Conservation (phyloP, 2,797 vertebrate species). For the Acanthiza pusilla region DNA sequence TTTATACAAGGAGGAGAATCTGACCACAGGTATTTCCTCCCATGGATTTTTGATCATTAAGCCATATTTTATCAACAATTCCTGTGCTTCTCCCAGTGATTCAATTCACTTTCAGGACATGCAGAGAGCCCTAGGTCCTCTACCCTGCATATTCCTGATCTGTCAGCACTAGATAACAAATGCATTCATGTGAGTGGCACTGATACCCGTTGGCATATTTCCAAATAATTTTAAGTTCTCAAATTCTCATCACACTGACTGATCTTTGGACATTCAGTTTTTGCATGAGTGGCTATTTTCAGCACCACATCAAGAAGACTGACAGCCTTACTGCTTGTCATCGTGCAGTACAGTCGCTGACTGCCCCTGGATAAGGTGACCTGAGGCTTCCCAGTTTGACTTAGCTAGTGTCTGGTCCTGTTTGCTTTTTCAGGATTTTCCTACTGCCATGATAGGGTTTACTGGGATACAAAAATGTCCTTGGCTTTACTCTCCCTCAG, state of each 20-base stretch:
- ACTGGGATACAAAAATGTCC: neutral
- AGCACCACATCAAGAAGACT: constrained; percentile 28
- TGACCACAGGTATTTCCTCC: neutral
- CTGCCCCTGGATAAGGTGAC: constrained; percentile 15
- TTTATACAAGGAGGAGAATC: neutral
- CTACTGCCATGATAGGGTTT: neutral
- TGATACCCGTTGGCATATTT: constrained; percentile 18
- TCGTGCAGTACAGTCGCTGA: neutral
- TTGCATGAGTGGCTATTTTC: constrained; percentile 28
- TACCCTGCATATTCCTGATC: neutral
- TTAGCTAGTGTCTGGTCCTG: constrained; percentile 49
- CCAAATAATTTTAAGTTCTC: constrained; percentile 35
- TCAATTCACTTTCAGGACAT: neutral
- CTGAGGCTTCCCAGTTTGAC: constrained; percentile 21
- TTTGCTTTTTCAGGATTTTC: constrained; percentile 25
- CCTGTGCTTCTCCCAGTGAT: neutral
- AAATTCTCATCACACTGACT: constrained; percentile 19
- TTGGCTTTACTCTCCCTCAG: neutral
- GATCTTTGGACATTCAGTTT: constrained; percentile 20
- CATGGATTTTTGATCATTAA: neutral
- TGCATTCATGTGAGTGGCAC: neutral
- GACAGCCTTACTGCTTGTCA: constrained; percentile 26
- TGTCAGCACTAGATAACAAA: constrained; percentile 16
- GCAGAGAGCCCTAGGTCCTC: neutral
- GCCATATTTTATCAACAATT: neutral